phyloP scores from a whole-genome alignment of 2,797 vertebrate species.

The Trematomus bernacchii region DNA sequence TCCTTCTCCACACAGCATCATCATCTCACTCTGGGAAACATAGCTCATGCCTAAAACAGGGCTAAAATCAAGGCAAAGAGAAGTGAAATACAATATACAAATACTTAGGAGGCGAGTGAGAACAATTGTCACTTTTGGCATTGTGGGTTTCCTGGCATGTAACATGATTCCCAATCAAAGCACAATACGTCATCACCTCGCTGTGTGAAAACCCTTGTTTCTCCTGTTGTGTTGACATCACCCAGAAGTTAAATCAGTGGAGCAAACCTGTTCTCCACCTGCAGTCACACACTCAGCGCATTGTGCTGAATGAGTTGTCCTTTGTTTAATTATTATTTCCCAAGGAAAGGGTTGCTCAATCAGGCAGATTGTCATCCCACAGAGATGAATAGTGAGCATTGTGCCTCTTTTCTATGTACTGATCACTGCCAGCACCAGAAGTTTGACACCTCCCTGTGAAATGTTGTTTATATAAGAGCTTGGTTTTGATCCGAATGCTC shows the following conservation, averaged over 20 bases:
- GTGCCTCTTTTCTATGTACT: constrained; percentile 60
- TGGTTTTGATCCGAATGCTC: constrained; percentile 66
- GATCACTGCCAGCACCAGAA: constrained; percentile 61
- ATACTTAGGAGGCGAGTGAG: constrained; percentile 26
- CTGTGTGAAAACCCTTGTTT: constrained; percentile 67
- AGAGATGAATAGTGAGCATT: constrained; percentile 83
- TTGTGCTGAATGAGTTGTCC: constrained; percentile 71
- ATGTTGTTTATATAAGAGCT: constrained; percentile 73
- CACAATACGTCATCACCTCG: constrained; percentile 44
- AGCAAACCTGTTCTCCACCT: constrained; percentile 71
- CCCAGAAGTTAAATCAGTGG: constrained; percentile 38
- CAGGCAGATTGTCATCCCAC: constrained; percentile 72
- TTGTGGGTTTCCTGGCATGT: constrained; percentile 37
- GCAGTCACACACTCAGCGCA: constrained; percentile 69
- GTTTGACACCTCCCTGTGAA: constrained; percentile 71
- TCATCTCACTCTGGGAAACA: constrained; percentile 9
- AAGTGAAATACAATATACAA: constrained; percentile 29
- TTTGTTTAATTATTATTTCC: constrained; percentile 81
- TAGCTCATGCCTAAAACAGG: constrained; percentile 6
- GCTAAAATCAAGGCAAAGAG: constrained; percentile 3
- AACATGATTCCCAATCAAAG: constrained; percentile 59
- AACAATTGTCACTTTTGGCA: constrained; percentile 42
- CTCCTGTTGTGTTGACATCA: constrained; percentile 65
- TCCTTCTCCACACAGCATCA: background rate
- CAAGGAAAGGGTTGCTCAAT: constrained; percentile 77